phyloP scores from a whole-genome alignment of 2,888 invertebrate genomes.

The Platerodrilus igneus region DNA sequence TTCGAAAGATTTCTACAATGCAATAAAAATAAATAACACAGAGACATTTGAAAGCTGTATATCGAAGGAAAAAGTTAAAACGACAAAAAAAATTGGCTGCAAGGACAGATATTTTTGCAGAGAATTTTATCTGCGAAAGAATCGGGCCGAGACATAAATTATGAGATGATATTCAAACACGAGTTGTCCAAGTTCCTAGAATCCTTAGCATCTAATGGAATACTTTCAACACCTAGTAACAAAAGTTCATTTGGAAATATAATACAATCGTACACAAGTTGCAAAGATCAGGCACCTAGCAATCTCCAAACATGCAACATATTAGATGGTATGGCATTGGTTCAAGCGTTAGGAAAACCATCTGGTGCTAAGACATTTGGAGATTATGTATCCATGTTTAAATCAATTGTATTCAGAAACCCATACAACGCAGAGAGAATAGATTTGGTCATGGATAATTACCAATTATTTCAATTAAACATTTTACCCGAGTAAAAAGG shows the following conservation, averaged over 20 bases:
- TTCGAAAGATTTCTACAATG: constrained; percentile 5
- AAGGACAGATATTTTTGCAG: constrained; percentile 7
- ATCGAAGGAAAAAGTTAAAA: neutral
- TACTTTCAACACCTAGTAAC: constrained; percentile 2
- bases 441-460: too few relatives aligned
- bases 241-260: constrained; percentile 3
- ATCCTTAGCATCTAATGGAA: constrained; percentile 1
- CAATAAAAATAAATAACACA: constrained; percentile 2
- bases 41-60: neutral
- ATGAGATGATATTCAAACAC: constrained; percentile 3
- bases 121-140: constrained; percentile 8
- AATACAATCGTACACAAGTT: neutral
- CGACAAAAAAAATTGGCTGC: neutral
- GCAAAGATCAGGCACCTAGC: neutral
- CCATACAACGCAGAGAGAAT: constrained; percentile 9
- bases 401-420: constrained; percentile 11
- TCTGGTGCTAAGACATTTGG: constrained; percentile 9
- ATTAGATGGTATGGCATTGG: constrained; percentile 10
- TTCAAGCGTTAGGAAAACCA: constrained; percentile 15
- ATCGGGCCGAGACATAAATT: constrained; percentile 6
- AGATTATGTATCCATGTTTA: constrained; percentile 13
- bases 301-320: constrained; percentile 6
- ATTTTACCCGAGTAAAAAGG: too few relatives aligned
- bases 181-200: constrained; percentile 4
- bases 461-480: too few relatives aligned